These are phyloP conservation scores for Odontocerum albicorne DNA, from an alignment of 2,888 invertebrate species.

Conservation along the genomic window DNA sequence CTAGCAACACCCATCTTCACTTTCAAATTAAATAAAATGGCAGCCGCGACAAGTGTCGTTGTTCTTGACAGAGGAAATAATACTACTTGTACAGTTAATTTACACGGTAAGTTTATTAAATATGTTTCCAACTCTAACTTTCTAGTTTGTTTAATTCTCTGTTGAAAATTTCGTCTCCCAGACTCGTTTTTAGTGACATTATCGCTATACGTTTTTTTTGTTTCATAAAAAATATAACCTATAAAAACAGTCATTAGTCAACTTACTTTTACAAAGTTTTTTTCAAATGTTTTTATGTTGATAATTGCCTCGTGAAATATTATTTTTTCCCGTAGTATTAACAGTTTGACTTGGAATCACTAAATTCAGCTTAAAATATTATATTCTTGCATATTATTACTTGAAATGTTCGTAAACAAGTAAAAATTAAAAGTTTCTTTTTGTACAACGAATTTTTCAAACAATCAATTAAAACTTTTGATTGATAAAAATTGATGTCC, in stretches of 20 bases:
- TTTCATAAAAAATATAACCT: conserved; percentile 37
- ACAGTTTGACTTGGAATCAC: too few relatives aligned
- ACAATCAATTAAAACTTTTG: too few relatives aligned
- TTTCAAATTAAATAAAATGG: conserved; percentile 41
- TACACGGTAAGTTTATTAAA: conserved; percentile 69
- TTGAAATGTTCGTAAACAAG: too few relatives aligned
- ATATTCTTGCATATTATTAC: too few relatives aligned
- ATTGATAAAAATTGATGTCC: too few relatives aligned
- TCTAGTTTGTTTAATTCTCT: not conserved
- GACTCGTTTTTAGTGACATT: conserved; percentile 15
- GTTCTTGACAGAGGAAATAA: conserved; percentile 94
- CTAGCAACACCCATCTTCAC: too few relatives aligned
- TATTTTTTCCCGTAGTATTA: conserved; percentile 4
- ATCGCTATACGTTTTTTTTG: conserved; percentile 25
- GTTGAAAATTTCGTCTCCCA: not conserved
- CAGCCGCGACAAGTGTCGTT: conserved; percentile 91
- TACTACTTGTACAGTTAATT: conserved; percentile 94
- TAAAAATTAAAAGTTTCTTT: too few relatives aligned
- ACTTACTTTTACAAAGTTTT: conserved; percentile 21
- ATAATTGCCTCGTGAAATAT: conserved; percentile 4
- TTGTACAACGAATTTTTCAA: too few relatives aligned
- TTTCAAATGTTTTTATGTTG: conserved; percentile 2
- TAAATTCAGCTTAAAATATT: too few relatives aligned
- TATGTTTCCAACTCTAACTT: conserved; percentile 1
- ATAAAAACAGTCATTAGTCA: conserved; percentile 32